A percentile compares a stretch with the other conserved stretches of the same genome.
Evolutionary conservation across 2,888 invertebrate species (phyloP).

Genomic region (Notodonta dromedarius): DNA sequence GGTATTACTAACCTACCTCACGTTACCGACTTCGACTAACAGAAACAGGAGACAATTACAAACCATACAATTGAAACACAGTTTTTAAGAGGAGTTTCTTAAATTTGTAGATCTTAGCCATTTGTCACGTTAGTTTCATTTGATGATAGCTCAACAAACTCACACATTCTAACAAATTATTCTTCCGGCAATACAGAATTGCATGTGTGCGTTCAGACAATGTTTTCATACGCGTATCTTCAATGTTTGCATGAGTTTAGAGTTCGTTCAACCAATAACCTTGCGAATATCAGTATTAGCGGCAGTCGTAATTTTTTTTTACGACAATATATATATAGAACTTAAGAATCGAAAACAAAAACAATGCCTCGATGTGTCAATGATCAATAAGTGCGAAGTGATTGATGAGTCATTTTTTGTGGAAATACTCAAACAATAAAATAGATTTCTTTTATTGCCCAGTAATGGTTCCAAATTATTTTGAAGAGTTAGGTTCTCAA

Average conservation of each 20-base stretch:
- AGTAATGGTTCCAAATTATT: not conserved
- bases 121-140: not conserved
- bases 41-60: not conserved
- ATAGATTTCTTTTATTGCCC: conserved; percentile 1
- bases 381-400: conserved; percentile 7
- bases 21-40: not conserved
- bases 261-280: conserved; percentile 58
- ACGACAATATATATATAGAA: conserved; percentile 46
- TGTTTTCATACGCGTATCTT: not conserved
- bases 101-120: not conserved
- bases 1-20: not conserved
- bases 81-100: not conserved
- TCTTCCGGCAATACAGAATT: not conserved
- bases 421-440: not conserved
- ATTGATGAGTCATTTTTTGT: conserved; percentile 4
- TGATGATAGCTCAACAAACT: not conserved
- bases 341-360: conserved; percentile 12
- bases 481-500: not conserved
- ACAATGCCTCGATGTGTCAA: conserved; percentile 2
- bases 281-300: conserved; percentile 48
- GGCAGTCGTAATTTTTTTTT: conserved; percentile 41
- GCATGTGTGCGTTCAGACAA: not conserved
- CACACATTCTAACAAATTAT: not conserved
- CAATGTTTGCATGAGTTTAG: conserved; percentile 9
- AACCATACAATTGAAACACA: not conserved